Evolutionary conservation across 2,888 invertebrate species (phyloP), one percentile per base, ranked within the genome.

Genomic region (Melanchra persicariae): DNA sequence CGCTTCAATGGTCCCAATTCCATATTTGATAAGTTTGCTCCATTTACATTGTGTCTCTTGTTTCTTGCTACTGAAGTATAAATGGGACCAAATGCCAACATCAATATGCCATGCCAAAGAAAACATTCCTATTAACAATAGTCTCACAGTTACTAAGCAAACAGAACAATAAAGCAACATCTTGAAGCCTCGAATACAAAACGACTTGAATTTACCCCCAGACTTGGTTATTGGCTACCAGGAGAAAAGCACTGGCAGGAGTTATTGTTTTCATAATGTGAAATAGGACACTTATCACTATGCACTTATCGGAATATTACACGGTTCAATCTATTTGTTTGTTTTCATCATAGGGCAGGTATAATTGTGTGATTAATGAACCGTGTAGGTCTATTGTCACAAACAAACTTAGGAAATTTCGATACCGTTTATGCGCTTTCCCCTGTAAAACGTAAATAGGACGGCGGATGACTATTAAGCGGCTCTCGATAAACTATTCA

Each of bases 111-210:
- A 60, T 43, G 19, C 47, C 45, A 55, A 77, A 59, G 49, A 52
- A 64, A 69, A 69, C 40, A 62, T 62, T 61, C 55, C 58, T n/a
- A 22, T 49, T 67, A 79, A 79, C 73, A 78, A 74, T 68, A 63
- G 65, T 63, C 49, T 24, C 58, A 22, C 52, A 57, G 54, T 61
- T 68, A 74, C 69, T 30, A 79, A 49, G 68, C 62, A 58, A 70
- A n/a, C 54, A 69, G 49, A 17, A 40, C 79, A 81, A 79, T 61
- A 68, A 78, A 24, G 49, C 57, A 74, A 58, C 59, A 67, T 68
- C 70, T 63, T 51, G 49, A 63, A 57, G 37, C 58, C 10, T 62
- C 55, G 55, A 67, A 66, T 30, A 74, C 70, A 79, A 79, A 47
- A 59, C 37, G 47, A 37, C 59, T 57, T 51, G 34, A 70, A 74